A percentile compares a stretch with the other conserved stretches of the same genome.
Conservation (phyloP, 2,797 vertebrate genomes). For the Sebastolobus alascanus region DNA sequence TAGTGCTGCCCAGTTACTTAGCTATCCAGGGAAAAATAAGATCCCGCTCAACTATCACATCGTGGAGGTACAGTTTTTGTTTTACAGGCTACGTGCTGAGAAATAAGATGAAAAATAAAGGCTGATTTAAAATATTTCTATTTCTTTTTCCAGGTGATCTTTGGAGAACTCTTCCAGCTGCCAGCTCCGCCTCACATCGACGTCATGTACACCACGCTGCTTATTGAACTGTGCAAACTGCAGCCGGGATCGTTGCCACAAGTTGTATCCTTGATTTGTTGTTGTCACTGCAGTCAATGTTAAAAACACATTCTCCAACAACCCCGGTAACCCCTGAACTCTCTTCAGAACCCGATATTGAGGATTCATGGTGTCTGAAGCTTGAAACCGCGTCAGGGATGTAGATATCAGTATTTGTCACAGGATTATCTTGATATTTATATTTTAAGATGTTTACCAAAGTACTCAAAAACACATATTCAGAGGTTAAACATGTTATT, state of each 20-base stretch:
- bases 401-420: background rate
- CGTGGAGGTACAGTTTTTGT: conserved; percentile 89
- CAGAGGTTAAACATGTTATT: background rate
- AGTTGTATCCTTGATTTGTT: conserved; percentile 93
- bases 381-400: background rate
- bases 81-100: background rate
- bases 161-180: conserved; percentile 95
- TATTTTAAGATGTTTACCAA: background rate
- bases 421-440: background rate
- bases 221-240: conserved; percentile 98
- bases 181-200: conserved; percentile 93
- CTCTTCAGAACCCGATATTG: background rate
- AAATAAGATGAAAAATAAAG: background rate
- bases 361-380: background rate
- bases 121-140: rapidly evolving
- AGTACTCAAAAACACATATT: background rate
- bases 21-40: conserved; percentile 98
- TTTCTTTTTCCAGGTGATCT: conserved; percentile 89
- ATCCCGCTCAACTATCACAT: conserved; percentile 99
- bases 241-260: conserved; percentile 98
- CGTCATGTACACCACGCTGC: conserved; percentile 96
- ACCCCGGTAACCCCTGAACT: rapidly evolving
- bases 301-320: too few relatives aligned
- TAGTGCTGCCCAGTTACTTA: conserved; percentile 89
- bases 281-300: background rate